These are phyloP conservation scores for Malurus alboscapulatus DNA, from an alignment of 2,113 vertebrate species.

Conservation along the genomic window DNA sequence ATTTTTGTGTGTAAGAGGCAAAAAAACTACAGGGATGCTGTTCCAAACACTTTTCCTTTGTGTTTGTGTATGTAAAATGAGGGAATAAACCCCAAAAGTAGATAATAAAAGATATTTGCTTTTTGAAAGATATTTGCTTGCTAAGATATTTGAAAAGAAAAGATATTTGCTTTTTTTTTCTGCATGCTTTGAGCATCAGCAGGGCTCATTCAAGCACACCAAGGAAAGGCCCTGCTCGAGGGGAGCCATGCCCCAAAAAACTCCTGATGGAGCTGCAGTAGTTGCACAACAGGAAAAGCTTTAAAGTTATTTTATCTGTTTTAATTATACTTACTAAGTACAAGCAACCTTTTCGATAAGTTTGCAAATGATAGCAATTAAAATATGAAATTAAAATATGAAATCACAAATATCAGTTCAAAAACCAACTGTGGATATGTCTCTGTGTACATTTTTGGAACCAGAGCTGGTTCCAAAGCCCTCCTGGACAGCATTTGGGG, in stretches of 20 bases:
- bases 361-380: neutral
- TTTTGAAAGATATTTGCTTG: too few species aligned
- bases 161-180: neutral
- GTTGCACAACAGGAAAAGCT: neutral
- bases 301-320: neutral
- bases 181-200: neutral
- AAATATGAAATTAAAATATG: accelerated
- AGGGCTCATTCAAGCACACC: neutral
- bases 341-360: neutral
- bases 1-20: neutral
- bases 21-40: neutral
- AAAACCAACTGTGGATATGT: neutral
- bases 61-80: neutral
- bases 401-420: neutral
- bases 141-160: neutral
- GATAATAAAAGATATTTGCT: too few species aligned
- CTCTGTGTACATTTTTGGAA: neutral
- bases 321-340: neutral
- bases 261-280: neutral
- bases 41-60: neutral
- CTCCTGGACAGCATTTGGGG: neutral
- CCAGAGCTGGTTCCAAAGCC: neutral
- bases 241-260: neutral
- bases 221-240: neutral
- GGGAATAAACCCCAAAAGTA: neutral